Base-by-base conservation (phyloP, 2,888 invertebrate genomes). In the Tenthredo livida region DNA sequence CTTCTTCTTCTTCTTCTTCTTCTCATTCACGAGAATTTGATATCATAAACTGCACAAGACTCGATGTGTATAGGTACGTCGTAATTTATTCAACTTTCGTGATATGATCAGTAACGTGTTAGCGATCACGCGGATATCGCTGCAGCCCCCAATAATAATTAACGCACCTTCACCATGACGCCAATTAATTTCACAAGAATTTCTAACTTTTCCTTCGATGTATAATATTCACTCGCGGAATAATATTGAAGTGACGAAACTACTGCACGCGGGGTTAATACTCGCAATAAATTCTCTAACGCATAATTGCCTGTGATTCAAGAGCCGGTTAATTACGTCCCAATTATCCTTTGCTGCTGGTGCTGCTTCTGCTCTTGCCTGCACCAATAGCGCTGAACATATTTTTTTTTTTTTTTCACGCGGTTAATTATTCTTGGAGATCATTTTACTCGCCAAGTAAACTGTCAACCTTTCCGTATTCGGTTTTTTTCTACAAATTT, bases 231-330 rank as follows among this genome's bases (percentile, higher is more conserved):
- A 25, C 61, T 61, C 25, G 12, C 61, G 61, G 6, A 7, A 73
- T 43, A 21, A 33, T 67, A 73, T 43, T 3, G 73, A 73, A 73
- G 43, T 73, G 73, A 73, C 73, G 73, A 73, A 73, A 40, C 73
- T 43, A 73, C 73, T 43, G 43, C 73, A 43, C 40, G 73, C 43
- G 73, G 43, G 43, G 73, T 73, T 73, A 73, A 73, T 43, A 43
- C 40, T 73, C 21, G 73, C 43, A 7, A 75, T 47, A 75, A 75
- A 75, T 75, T 25, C 75, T 21, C 21, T 50, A 29, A 75, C 50
- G 50, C 75, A 29, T 50, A 77, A 77, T 77, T 50, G 50, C 75
- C 29, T 17, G 29, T 77, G 77, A 77, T 77, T 77, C 77, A 29
- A 50, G 33, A 29, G 77, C 54, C 29, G 77, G 50, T 77, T 77